Evolutionary conservation across 1,140 invertebrate species (phyloP), one percentile per base, ranked within the genome.

Genomic region (Drosophila serrata): DNA sequence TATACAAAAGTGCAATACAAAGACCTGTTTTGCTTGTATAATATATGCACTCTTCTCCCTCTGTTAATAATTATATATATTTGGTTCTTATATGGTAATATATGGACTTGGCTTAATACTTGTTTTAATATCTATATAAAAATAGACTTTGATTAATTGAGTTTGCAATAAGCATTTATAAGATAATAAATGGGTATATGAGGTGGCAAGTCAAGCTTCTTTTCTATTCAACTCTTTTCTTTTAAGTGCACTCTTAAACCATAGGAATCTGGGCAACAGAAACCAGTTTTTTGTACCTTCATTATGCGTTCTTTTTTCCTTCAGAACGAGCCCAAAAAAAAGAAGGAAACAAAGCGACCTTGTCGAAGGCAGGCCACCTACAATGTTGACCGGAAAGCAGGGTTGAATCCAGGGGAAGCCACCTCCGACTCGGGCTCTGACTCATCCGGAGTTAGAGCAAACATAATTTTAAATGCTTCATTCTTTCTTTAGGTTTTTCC

Each of bases 351-450:
- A 70, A 59, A 63, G 67, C 77, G 79, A 81, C 79, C 79, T 81
- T 81, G 79, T 58, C 56, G 73, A 75, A 74, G 73, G 73, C 70
- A 51, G 75, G 62, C 79, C 73, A 81, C 57, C 61, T 76, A 81
- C 72, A 49, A 49, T 29, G 60, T 45, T 33, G 40, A 51, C 65
- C 39, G 53, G 35, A 48, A 15, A n/a, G n/a, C 22, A n/a, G 35
- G 42, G 35, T 37, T 17, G 24, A 42, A n/a, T 19, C 27, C 27
- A 13, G 29, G 43, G 19, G 15, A 31, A 27, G 37, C 53, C 61
- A 60, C 29, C 29, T 60, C n/a, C 12, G 31, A 3, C 19, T 60
- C n/a, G 8, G 31, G 1, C 19, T 60, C 37, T 64, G 61, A 64
- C 37, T 64, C 61, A 64, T 64, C 55, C 17, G 5, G 27, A 27